Conservation (phyloP, 2,797 vertebrate genomes). For the Zalophus californianus region DNA sequence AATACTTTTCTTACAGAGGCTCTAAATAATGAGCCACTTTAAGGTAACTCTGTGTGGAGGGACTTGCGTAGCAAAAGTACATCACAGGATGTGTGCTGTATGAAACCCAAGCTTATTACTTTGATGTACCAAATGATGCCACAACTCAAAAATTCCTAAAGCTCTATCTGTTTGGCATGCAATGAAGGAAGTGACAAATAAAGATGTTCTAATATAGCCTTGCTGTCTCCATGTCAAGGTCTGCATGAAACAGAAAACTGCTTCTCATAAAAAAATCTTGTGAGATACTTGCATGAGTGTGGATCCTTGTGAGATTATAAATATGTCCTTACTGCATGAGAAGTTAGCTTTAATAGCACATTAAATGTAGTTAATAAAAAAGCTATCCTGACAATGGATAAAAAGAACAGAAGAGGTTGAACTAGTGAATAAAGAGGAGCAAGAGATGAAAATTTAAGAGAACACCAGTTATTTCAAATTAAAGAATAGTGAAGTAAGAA, state of each 20-base stretch:
- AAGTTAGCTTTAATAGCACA: constrained; percentile 80
- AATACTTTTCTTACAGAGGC: constrained; percentile 63
- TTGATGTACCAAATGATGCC: constrained; percentile 76
- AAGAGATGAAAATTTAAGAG: constrained; percentile 26
- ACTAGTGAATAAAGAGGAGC: neutral
- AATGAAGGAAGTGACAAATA: constrained; percentile 68
- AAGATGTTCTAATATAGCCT: constrained; percentile 58
- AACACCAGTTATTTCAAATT: neutral
- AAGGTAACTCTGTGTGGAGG: constrained; percentile 76
- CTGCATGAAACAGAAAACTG: constrained; percentile 65
- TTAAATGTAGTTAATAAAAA: constrained; percentile 78
- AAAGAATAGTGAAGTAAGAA: neutral
- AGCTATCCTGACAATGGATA: constrained; percentile 54
- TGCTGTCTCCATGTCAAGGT: constrained; percentile 49
- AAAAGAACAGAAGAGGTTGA: neutral
- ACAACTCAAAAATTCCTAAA: constrained; percentile 72
- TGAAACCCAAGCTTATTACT: constrained; percentile 76
- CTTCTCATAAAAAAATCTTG: constrained; percentile 55
- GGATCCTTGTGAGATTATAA: constrained; percentile 75
- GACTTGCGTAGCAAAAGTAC: constrained; percentile 58
- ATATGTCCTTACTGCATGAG: constrained; percentile 75
- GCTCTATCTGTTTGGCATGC: constrained; percentile 59
- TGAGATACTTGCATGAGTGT: constrained; percentile 48
- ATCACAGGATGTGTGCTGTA: constrained; percentile 27
- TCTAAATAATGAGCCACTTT: constrained; percentile 83